Evolutionary conservation across 2,888 invertebrate genomes (phyloP), one percentile per base, ranked within the genome.

Genomic region (Trichogramma evanescens): DNA sequence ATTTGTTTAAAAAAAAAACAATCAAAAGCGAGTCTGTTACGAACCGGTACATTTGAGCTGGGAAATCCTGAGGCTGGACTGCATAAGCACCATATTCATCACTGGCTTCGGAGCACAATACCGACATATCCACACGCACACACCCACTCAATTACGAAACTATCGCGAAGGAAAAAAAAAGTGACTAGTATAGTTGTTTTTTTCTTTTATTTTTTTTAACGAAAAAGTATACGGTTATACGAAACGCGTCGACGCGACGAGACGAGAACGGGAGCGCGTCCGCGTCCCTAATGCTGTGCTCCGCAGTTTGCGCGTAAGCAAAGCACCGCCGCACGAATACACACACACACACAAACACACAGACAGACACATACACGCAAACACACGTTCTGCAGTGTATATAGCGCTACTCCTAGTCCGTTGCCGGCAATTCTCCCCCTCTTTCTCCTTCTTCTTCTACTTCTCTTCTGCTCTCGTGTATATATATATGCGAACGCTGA

Each of bases 211-310:
- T 26, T 26, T 26, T 26, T 26, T 26, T 26, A 2, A 26, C 26
- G 26, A 26, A 26, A 26, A 26, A 26, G 26, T 26, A 26, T 26
- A 26, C 48, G 56, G 51, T 26, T 51, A 41, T 13, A 39, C 41
- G 7, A 39, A 48, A 40, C 26, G 52, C 6, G 48, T 26, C 13
- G 38, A 8, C 51, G 50, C 41, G 59, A 54, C 48, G 59, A 26
- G 26, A 66, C 68, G 65, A 63, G 63, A 61, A 66, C 63, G 65
- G 72, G 72, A 69, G 73, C 70, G 70, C 69, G 71, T 72, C 70
- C 72, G 70, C 69, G 68, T 72, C 69, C 70, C 72, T 74, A 75
- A 74, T 75, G 75, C 71, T 64, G 67, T 66, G 61, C 66, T 48
- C 60, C 45, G 7, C 68, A 67, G 70, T 67, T 66, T 67, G 66